Evolutionary conservation across 2,888 invertebrate genomes (phyloP).

Genomic region (Drosophila birchii): DNA sequence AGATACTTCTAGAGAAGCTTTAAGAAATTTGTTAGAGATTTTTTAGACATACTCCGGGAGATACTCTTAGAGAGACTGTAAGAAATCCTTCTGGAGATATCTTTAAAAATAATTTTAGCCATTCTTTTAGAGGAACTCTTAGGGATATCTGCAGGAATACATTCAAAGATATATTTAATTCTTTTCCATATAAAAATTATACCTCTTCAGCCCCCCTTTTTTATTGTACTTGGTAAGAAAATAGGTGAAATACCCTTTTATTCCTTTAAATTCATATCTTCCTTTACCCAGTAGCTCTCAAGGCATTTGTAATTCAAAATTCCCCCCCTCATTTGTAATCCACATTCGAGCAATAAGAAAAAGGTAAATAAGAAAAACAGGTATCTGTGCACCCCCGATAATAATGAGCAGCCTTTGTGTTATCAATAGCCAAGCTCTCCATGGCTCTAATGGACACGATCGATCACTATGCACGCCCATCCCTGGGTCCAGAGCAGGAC

Average conservation of each 20-base stretch:
- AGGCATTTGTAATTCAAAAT: no score
- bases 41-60: no score
- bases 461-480: constrained; percentile 50
- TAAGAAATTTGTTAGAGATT: no score
- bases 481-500: constrained; percentile 25
- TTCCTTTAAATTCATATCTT: not conserved
- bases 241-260: not conserved
- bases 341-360: not conserved
- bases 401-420: constrained; percentile 13
- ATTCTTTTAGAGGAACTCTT: no score
- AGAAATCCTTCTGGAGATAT: no score
- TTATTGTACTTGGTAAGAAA: not conserved
- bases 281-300: not conserved
- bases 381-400: constrained; percentile 1
- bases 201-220: no score
- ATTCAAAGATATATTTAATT: no score
- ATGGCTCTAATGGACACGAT: constrained; percentile 27
- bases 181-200: no score
- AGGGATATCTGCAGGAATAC: no score
- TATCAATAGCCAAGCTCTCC: constrained; percentile 29
- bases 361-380: not conserved
- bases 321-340: not conserved
- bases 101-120: no score
- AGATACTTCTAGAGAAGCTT: no score
- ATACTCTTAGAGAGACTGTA: no score